Evolutionary conservation across 2,888 invertebrate species (phyloP).

Genomic region (Drosophila villosipedis): DNA sequence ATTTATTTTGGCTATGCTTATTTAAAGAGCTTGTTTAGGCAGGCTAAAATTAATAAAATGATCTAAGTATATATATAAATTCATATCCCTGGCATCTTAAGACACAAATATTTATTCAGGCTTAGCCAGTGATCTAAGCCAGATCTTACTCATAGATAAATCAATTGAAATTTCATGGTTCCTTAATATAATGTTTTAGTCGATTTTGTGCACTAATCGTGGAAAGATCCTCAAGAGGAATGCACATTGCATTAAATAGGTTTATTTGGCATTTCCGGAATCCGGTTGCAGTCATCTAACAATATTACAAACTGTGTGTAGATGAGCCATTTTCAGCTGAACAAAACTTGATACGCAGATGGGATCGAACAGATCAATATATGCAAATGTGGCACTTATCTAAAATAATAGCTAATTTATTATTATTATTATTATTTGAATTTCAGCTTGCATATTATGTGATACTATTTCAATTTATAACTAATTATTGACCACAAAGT

Average conservation of each 20-base stretch:
- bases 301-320: constrained; percentile 4
- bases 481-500: constrained; percentile 70
- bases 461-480: constrained; percentile 61
- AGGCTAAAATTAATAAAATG: not conserved
- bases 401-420: constrained; percentile 23
- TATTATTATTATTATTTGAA: constrained; percentile 6
- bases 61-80: not conserved
- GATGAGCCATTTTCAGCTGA: not conserved
- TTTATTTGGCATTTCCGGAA: constrained; percentile 51
- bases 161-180: not conserved
- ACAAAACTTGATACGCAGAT: not conserved
- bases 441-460: constrained; percentile 42
- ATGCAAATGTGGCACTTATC: constrained; percentile 51
- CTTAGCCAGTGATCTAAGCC: not conserved
- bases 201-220: not conserved
- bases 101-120: not conserved
- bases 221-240: not conserved
- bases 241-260: constrained; percentile 21
- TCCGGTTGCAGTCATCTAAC: constrained; percentile 46
- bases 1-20: constrained; percentile 4
- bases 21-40: no score
- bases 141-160: not conserved
- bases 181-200: not conserved
- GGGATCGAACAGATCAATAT: constrained; percentile 42
- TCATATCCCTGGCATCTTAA: not conserved